phyloP scores from a whole-genome alignment of 2,797 vertebrate genomes.

The Karalla daura region DNA sequence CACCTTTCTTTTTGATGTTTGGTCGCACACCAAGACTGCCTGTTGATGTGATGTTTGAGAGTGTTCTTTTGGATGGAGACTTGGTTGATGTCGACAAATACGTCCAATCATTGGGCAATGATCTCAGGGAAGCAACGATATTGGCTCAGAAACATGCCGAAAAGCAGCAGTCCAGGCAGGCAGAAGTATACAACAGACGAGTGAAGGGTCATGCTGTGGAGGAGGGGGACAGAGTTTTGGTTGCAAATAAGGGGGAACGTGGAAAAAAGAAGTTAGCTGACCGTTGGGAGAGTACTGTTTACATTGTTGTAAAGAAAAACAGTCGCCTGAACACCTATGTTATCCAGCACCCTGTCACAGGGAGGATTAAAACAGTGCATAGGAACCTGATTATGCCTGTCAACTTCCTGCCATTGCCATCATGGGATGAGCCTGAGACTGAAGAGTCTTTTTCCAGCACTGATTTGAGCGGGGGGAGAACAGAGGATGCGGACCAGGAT shows the following conservation, averaged over 20 bases:
- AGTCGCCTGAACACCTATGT: no score
- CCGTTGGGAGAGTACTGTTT: background rate
- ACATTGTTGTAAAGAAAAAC: background rate
- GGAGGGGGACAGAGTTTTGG: background rate
- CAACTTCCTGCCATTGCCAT: no score
- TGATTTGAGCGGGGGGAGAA: no score
- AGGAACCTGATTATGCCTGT: no score
- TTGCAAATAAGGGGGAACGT: background rate
- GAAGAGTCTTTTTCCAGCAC: no score
- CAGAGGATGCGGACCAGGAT: no score
- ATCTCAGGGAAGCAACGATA: background rate
- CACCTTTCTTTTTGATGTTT: background rate
- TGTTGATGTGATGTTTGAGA: background rate
- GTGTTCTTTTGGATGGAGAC: background rate
- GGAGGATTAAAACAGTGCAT: constrained; percentile 1
- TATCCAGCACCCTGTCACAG: no score
- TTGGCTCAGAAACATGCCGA: background rate
- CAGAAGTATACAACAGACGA: background rate
- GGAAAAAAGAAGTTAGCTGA: background rate
- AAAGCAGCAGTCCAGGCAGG: background rate
- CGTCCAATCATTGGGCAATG: background rate
- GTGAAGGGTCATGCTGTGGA: background rate
- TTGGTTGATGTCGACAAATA: background rate
- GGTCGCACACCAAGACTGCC: background rate
- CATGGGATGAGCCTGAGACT: no score